Percentiles rank a stretch among this genome's conserved stretches.
These are phyloP conservation scores for Xenus cinereus DNA, from an alignment of 2,113 vertebrate species.

Conservation along the genomic window DNA sequence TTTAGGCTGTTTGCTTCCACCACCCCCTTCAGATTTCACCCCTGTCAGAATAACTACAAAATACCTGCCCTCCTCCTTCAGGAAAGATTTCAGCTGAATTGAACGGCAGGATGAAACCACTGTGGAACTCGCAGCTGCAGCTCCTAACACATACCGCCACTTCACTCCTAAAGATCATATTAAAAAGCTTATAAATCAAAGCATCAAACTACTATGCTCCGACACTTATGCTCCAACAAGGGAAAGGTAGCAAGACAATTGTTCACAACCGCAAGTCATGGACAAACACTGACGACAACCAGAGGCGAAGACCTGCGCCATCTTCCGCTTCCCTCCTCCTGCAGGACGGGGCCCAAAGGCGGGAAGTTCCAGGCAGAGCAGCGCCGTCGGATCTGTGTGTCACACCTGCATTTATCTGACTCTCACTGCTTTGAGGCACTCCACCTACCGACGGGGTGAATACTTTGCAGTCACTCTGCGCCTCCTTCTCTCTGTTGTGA, in stretches of 20 bases:
- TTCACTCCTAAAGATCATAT: background rate
- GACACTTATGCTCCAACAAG: background rate
- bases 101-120: rapidly evolving
- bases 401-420: background rate
- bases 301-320: background rate
- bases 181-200: background rate
- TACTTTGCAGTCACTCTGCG: rapidly evolving
- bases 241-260: background rate
- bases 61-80: background rate
- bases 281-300: background rate
- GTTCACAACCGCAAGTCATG: background rate
- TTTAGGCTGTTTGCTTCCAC: background rate
- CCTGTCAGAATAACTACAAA: background rate
- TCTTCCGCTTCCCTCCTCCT: background rate
- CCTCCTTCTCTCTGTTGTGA: background rate
- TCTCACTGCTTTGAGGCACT: background rate
- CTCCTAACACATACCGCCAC: background rate
- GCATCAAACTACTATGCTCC: background rate
- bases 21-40: background rate
- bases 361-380: background rate
- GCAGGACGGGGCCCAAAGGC: too few species aligned
- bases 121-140: background rate
- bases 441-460: background rate
- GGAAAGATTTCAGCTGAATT: background rate
- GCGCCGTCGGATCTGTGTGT: background rate